Conservation (phyloP, 2,113 vertebrate genomes). For the Erpornis zantholeuca region DNA sequence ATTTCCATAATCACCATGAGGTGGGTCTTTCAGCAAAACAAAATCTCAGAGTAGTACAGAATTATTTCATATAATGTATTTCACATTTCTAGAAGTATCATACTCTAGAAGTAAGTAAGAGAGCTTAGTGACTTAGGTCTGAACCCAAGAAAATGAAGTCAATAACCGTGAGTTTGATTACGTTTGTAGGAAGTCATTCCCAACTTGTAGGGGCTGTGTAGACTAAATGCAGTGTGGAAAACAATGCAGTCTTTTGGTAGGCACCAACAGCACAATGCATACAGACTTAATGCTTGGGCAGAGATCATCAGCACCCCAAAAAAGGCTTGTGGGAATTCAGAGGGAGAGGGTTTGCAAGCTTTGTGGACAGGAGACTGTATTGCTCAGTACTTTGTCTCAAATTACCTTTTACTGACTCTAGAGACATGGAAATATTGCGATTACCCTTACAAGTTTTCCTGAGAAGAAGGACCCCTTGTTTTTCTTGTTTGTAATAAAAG, state of each 20-base stretch:
- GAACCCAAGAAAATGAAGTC: neutral
- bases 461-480: neutral
- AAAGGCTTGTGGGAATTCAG: neutral
- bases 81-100: neutral
- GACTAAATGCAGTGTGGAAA: neutral
- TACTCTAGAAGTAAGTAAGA: neutral
- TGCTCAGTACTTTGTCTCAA: neutral
- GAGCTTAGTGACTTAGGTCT: neutral
- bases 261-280: neutral
- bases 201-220: neutral
- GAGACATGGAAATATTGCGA: neutral
- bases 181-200: neutral
- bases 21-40: neutral
- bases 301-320: neutral
- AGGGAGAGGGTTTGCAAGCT: neutral
- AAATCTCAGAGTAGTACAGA: neutral
- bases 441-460: neutral
- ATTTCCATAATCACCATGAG: neutral
- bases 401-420: neutral
- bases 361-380: neutral
- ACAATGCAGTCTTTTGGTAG: neutral
- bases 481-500: conserved; percentile 3
- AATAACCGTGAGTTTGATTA: neutral
- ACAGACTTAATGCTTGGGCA: neutral
- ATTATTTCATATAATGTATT: neutral